A percentile compares a stretch with the other conserved stretches of the same genome.
Conservation (phyloP, 2,888 invertebrate genomes). For the Eilema sororculum region DNA sequence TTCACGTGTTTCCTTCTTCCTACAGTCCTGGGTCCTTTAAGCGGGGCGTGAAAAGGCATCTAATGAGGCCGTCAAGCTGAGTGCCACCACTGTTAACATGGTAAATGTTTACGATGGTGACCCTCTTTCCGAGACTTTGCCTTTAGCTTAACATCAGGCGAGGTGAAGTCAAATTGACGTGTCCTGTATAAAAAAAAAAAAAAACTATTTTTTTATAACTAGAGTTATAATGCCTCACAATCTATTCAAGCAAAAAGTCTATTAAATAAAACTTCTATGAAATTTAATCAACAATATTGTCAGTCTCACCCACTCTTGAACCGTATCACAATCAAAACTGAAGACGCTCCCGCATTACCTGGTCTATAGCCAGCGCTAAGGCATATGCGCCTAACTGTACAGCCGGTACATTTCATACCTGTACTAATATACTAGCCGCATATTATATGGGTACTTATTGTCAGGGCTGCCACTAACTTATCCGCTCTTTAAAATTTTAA, state of each 20-base stretch:
- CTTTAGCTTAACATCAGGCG: no score
- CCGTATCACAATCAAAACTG: slow-evolving; percentile 59
- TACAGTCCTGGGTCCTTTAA: no score
- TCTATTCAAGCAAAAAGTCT: no score
- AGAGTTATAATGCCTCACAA: background rate
- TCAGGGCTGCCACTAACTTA: background rate
- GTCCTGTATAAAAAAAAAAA: no score
- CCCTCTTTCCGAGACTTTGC: no score
- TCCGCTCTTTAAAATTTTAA: background rate
- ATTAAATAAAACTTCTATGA: background rate
- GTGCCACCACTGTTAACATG: no score
- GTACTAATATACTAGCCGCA: slow-evolving; percentile 9
- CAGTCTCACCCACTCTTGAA: slow-evolving; percentile 25
- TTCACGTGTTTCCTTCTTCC: no score
- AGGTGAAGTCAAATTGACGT: no score
- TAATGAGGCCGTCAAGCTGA: no score
- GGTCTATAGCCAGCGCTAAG: slow-evolving; percentile 47
- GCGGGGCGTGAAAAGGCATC: no score
- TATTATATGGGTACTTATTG: background rate
- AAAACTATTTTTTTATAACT: no score
- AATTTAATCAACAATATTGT: background rate
- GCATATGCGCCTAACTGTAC: slow-evolving; percentile 49
- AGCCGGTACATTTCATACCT: slow-evolving; percentile 12
- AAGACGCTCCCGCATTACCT: slow-evolving; percentile 62
- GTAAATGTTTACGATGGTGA: no score